Evolutionary conservation across 1,140 invertebrate genomes (phyloP).

Genomic region (Condylostylus longicornis): DNA sequence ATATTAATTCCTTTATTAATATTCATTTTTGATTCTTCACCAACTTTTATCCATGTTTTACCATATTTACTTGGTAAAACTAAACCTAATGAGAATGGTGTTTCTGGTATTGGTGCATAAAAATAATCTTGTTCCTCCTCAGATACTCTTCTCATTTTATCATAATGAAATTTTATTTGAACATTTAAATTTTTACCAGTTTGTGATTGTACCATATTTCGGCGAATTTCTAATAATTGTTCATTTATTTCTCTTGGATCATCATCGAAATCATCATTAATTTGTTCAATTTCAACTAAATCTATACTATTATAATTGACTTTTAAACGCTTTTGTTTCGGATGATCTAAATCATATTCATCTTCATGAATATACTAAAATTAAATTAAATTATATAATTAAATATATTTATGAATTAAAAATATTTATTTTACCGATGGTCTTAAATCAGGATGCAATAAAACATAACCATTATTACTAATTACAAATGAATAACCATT

Average conservation of each 20-base stretch:
- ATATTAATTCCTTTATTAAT: conserved; percentile 48
- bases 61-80: conserved; percentile 65
- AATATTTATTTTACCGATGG: conserved; percentile 50
- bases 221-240: conserved; percentile 42
- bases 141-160: conserved; percentile 65
- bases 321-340: conserved; percentile 41
- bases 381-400: conserved; percentile 3
- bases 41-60: conserved; percentile 56
- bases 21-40: conserved; percentile 50
- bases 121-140: conserved; percentile 71
- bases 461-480: conserved; percentile 89
- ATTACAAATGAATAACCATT: conserved; percentile 92
- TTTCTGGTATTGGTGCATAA: conserved; percentile 60
- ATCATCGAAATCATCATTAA: conserved; percentile 51
- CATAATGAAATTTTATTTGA: conserved; percentile 62
- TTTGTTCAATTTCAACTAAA: conserved; percentile 84
- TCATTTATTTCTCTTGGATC: conserved; percentile 33
- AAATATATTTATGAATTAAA: conserved; percentile 4
- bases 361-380: conserved; percentile 2
- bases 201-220: conserved; percentile 55
- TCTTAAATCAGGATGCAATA: conserved; percentile 61
- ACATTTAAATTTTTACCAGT: conserved; percentile 47
- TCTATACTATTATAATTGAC: conserved; percentile 94
- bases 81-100: conserved; percentile 63
- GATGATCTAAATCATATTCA: background rate